A percentile compares a stretch with the other conserved stretches of the same genome.
Evolutionary conservation across 2,888 invertebrate species (phyloP).

Genomic region (Therioaphis trifolii): DNA sequence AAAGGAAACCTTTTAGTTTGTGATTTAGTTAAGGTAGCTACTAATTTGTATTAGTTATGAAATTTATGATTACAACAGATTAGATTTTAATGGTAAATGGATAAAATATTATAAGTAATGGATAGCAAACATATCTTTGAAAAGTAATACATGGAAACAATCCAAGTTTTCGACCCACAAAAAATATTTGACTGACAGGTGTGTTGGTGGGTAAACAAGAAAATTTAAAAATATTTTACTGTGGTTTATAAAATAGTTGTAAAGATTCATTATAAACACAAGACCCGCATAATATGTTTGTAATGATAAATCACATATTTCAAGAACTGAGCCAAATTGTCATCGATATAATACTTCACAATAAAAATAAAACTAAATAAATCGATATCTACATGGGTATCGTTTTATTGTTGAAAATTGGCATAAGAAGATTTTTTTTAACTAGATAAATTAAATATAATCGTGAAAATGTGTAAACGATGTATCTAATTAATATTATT

Average conservation of each 20-base stretch:
- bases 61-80: too few species aligned
- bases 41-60: too few species aligned
- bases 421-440: neutral
- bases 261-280: neutral
- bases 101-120: neutral
- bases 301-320: neutral
- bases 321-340: constrained; percentile 31
- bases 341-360: constrained; percentile 23
- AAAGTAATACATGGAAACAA: constrained; percentile 53
- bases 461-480: neutral
- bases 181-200: constrained; percentile 42
- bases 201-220: neutral
- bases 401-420: constrained; percentile 1
- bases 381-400: neutral
- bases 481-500: neutral
- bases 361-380: neutral
- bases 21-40: too few species aligned
- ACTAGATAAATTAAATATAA: constrained; percentile 11
- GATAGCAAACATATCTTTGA: constrained; percentile 15
- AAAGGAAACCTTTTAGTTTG: too few species aligned
- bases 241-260: constrained; percentile 26
- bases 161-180: constrained; percentile 39
- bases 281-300: neutral
- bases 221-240: constrained; percentile 51
- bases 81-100: too few species aligned